Base-by-base conservation (phyloP, 2,797 vertebrate genomes). In the Anolis apletophallus region DNA sequence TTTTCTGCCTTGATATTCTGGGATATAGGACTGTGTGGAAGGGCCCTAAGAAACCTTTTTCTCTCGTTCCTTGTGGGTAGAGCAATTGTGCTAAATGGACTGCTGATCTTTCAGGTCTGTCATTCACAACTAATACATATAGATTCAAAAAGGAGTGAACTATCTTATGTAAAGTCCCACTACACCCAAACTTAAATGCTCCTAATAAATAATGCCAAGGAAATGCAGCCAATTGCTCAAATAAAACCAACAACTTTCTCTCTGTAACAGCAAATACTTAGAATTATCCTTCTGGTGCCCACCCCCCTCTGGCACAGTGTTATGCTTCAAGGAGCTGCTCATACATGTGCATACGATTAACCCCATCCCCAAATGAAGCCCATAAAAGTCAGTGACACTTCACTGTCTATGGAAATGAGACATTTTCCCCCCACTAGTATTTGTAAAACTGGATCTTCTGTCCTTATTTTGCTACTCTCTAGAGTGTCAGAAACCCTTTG, bases 311-410 rank as follows among this genome's bases (percentile, higher is more conserved):
- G 0, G 5, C 16, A 34, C 21, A 29, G 71, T 59, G 80, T 83
- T 59, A 87, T 82, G 80, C 80, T 87, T 77, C 73, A 88, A 79
- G 87, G 69, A 67, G 68, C 68, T 73, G 26, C 67, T 88, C 71
- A 67, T 88, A 72, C 50, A 87, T 82, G 67, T 61, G 68, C 67
- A 26, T 83, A 83, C 17, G 59, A 83, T 83, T 80, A 80, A 36
- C 61, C 73, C 74, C 77, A 40, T 46, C 76, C 52, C n/a, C 36
- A 59, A 77, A n/a, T 29, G 16, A 87, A 77, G 10, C 74, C 80
- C 36, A 54, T 61, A 87, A 52, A 79, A 78, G 74, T 71, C 74
- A 78, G 21, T 72, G 74, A 55, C 75, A 83, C 34, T 80, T 85
- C 36, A 61, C 82, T 80, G 46, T 40, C 68, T 79, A 57, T 72